phyloP scores from a whole-genome alignment of 2,113 vertebrate genomes.

The Tamias sibiricus region DNA sequence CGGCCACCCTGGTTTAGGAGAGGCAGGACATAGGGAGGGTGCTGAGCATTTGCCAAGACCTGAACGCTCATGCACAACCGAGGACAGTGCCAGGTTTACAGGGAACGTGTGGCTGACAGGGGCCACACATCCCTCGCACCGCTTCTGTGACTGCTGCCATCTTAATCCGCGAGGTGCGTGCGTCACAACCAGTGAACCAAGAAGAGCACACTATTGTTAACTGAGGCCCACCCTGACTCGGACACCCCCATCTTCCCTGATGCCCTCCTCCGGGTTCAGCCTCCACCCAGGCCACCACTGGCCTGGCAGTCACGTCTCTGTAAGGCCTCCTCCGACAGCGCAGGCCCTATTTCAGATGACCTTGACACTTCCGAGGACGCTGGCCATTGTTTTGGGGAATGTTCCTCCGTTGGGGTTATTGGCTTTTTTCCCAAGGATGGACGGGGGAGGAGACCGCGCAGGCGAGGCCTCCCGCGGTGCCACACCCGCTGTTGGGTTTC shows the following conservation, averaged over 20 bases:
- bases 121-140: fast-evolving
- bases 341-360: neutral
- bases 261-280: neutral
- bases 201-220: neutral
- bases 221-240: fast-evolving
- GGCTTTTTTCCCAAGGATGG: no score
- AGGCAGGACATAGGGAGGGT: neutral
- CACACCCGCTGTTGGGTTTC: neutral
- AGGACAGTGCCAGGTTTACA: no score
- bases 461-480: neutral
- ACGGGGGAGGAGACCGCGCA: neutral
- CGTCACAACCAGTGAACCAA: neutral
- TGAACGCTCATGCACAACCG: no score
- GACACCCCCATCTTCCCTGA: no score
- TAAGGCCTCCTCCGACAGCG: neutral
- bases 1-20: neutral
- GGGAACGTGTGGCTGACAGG: no score
- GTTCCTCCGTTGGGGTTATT: neutral
- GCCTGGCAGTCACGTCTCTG: neutral
- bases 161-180: neutral
- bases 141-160: neutral
- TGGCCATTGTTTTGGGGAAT: neutral
- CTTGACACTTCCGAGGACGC: neutral
- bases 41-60: neutral
- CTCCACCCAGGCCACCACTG: no score